Percentiles rank a stretch among this genome's conserved stretches.
These are phyloP conservation scores for Herpailurus yagouaroundi DNA, from an alignment of 2,113 vertebrate genomes.

Conservation along the genomic window DNA sequence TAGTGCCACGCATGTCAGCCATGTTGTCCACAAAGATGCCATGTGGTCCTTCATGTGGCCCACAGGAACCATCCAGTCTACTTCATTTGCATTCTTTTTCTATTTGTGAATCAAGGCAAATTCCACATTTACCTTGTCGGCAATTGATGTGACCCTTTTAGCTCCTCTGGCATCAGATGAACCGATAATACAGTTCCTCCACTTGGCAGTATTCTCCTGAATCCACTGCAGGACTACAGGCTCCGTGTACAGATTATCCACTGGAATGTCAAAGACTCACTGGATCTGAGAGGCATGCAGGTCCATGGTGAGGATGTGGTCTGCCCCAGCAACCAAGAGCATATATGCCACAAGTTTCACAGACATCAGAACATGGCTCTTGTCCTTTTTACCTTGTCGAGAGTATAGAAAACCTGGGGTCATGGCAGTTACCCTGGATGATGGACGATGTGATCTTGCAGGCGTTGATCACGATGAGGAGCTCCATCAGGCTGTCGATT, in stretches of 20 bases:
- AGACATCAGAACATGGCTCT: constrained; percentile 97
- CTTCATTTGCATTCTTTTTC: background rate
- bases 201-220: constrained; percentile 93
- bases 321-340: constrained; percentile 95
- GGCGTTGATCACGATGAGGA: constrained; percentile 90
- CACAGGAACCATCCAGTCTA: background rate
- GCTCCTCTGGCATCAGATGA: constrained; percentile 96
- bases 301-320: constrained; percentile 99
- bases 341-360: constrained; percentile 97
- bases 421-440: constrained; percentile 88
- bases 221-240: constrained; percentile 96
- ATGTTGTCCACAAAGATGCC: background rate
- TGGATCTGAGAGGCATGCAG: constrained; percentile 97
- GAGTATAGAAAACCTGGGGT: constrained; percentile 90
- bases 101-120: background rate
- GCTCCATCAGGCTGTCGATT: constrained; percentile 90
- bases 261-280: constrained; percentile 97
- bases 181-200: constrained; percentile 94
- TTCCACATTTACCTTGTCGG: background rate
- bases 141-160: constrained; percentile 86
- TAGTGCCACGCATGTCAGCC: background rate
- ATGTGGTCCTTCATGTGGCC: background rate
- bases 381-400: constrained; percentile 90
- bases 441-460: constrained; percentile 89
- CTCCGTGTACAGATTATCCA: constrained; percentile 96